These are phyloP conservation scores for Poecilia wingei DNA, from an alignment of 2,797 vertebrate genomes.

Conservation along the genomic window DNA sequence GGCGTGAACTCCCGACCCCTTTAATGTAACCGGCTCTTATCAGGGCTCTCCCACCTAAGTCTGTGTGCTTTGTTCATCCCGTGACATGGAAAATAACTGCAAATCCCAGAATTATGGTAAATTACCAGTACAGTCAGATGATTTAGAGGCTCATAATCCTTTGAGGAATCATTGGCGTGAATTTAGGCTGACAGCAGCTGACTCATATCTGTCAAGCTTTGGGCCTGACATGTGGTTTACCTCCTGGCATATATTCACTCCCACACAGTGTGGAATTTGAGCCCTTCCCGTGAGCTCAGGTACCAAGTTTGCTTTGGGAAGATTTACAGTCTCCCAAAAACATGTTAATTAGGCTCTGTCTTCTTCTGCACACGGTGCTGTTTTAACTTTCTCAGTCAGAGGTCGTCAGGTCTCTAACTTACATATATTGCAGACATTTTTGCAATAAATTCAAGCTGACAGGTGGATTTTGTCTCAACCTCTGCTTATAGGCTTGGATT, in stretches of 20 bases:
- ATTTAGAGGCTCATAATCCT: constrained; percentile 18
- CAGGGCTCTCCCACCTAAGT: constrained; percentile 58
- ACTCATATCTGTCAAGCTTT: constrained; percentile 41
- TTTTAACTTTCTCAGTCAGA: constrained; percentile 55
- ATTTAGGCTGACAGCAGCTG: constrained; percentile 30
- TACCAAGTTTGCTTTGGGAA: constrained; percentile 54
- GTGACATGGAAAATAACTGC: constrained; percentile 16
- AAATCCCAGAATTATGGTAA: constrained; percentile 13
- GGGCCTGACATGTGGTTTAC: constrained; percentile 42
- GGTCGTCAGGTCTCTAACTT: constrained; percentile 21
- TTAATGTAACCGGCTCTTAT: constrained; percentile 71
- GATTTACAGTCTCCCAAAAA: constrained; percentile 78
- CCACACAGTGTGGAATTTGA: constrained; percentile 73
- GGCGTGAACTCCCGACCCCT: constrained; percentile 74
- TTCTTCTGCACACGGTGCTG: constrained; percentile 57
- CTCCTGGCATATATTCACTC: constrained; percentile 31
- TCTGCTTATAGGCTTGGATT: background rate
- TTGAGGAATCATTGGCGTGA: constrained; percentile 12
- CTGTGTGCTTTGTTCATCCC: constrained; percentile 15
- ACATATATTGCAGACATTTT: constrained; percentile 7
- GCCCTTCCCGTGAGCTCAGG: constrained; percentile 63
- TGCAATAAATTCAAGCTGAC: constrained; percentile 26
- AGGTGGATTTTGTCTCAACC: constrained; percentile 1
- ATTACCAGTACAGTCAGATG: constrained; percentile 11
- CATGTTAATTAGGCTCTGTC: constrained; percentile 74